Evolutionary conservation across 2,797 vertebrate genomes (phyloP), one percentile per base, ranked within the genome.

Genomic region (Hydrocynus forskahlii): DNA sequence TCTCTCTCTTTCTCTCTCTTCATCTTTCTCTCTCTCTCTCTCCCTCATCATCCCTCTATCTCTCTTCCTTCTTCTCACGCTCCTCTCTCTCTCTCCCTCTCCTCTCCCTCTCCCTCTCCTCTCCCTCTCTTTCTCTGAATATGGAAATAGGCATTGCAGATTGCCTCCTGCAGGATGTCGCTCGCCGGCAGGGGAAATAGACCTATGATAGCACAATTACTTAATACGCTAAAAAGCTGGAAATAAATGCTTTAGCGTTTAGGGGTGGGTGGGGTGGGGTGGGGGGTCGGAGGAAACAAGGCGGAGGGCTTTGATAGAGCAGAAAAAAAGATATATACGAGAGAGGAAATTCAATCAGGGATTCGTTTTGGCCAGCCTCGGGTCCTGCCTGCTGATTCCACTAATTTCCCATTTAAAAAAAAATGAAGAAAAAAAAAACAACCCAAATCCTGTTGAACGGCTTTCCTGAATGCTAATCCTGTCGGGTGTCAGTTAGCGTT

Each of bases 171-270:
- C 89, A 90, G 86, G 85, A 89, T 89, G 80, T 90, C 89, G 86
- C 86, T 89, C 85, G 83, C 91, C 88, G 87, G 89, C 84, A 87
- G 88, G 84, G 71, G 89, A 94, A 92, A 93, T 85, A 90, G 91
- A 92, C 84, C 84, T 86, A 82, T 85, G 89, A 93, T 89, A 90
- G 81, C 74, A 88, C 83, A 88, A 91, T 87, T 90, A 88, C 90
- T 93, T 93, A 93, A 93, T 92, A 93, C 88, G 85, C 76, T 89
- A 88, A 91, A 43, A 92, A 91, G 87, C 84, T 87, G 81, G 85
- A 89, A 90, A 88, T 80, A 89, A 88, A 91, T 76, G 81, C 81
- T 92, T 91, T 88, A 91, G 81, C 59, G 55, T 85, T 73, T 72
- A 63, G 43, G 38, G n/a, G n/a, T n/a, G n/a, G n/a, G n/a, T n/a